These are phyloP conservation scores for Ceratina calcarata DNA, from an alignment of 1,140 invertebrate species.

Conservation along the genomic window DNA sequence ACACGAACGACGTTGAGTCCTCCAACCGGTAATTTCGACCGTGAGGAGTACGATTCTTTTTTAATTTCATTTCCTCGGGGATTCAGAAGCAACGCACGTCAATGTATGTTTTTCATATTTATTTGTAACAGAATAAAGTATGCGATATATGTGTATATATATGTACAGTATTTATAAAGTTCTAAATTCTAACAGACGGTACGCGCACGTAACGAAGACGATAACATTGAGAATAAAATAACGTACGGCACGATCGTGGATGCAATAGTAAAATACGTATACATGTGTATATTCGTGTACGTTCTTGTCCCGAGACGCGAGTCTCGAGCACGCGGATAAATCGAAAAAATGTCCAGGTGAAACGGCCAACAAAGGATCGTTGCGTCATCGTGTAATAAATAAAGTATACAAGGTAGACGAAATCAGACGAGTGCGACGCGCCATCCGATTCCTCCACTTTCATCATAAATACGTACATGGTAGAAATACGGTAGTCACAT, in stretches of 20 bases:
- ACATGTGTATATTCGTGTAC: not conserved
- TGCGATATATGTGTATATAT: constrained; percentile 53
- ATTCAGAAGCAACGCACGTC: not conserved
- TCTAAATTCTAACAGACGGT: constrained; percentile 65
- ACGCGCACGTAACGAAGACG: constrained; percentile 59
- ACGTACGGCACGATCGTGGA: constrained; percentile 45
- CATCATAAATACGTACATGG: constrained; percentile 42
- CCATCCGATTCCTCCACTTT: no score
- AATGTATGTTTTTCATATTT: constrained; percentile 64
- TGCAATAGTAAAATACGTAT: constrained; percentile 56
- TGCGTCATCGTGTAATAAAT: no score
- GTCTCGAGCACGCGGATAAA: not conserved
- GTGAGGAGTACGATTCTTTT: not conserved
- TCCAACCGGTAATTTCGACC: not conserved
- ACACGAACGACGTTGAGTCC: constrained; percentile 35
- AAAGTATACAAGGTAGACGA: no score
- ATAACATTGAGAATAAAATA: constrained; percentile 68
- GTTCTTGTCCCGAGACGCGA: no score
- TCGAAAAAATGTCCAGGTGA: not conserved
- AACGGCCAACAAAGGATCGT: constrained; percentile 43
- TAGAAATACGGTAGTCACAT: constrained; percentile 56
- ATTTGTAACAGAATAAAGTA: constrained; percentile 75
- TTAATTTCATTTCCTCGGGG: not conserved
- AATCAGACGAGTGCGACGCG: no score
- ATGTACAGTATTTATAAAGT: constrained; percentile 77